Conservation (phyloP, 2,888 invertebrate genomes). For the Pandemis cinnamomeana region DNA sequence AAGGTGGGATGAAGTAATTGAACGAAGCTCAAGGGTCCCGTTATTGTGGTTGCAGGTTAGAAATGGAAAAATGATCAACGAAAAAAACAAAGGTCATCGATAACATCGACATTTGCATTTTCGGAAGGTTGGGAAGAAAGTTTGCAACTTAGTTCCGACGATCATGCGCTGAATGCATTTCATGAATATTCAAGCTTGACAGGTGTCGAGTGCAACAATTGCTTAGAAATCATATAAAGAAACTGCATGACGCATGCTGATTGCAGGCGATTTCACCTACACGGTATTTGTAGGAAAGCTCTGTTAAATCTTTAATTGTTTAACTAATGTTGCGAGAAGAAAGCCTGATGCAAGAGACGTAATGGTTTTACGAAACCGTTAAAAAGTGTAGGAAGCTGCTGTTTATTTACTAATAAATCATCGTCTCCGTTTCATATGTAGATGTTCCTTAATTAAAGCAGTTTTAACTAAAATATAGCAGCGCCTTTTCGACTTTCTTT, state of each 20-base stretch:
- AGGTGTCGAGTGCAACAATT: constrained; percentile 36
- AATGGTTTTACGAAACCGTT: neutral
- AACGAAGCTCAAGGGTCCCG: constrained; percentile 1
- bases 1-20: constrained; percentile 6
- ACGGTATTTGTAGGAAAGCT: constrained; percentile 36
- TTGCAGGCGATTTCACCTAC: constrained; percentile 37
- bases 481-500: neutral
- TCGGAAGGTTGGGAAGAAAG: constrained; percentile 7
- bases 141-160: constrained; percentile 5
- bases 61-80: constrained; percentile 8
- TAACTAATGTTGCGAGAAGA: constrained; percentile 32
- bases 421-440: neutral
- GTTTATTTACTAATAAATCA: neutral
- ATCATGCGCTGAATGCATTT: constrained; percentile 20
- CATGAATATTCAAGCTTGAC: constrained; percentile 37
- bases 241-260: constrained; percentile 25
- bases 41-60: constrained; percentile 15
- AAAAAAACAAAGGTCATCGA: constrained; percentile 8
- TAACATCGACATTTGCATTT: constrained; percentile 6
- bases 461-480: neutral
- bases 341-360: constrained; percentile 25
- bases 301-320: constrained; percentile 28
- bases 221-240: constrained; percentile 39
- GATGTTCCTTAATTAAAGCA: neutral
- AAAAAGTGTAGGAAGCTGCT: neutral